phyloP scores from a whole-genome alignment of 2,113 vertebrate genomes.

The Riparia riparia region DNA sequence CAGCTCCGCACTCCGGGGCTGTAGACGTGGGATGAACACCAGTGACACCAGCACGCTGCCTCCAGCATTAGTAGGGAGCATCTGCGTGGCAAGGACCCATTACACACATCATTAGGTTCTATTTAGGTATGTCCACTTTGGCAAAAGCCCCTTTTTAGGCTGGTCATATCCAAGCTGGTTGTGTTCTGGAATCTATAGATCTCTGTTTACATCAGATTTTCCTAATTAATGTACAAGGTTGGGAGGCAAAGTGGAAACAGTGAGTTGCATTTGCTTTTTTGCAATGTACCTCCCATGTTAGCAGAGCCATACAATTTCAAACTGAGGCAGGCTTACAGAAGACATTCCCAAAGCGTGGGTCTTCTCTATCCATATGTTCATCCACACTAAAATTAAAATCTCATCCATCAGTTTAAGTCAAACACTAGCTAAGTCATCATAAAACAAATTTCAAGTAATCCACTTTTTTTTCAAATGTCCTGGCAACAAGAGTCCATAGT shows the following conservation, averaged over 20 bases:
- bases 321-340: background rate
- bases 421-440: background rate
- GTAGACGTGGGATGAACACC: fast-evolving
- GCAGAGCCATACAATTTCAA: background rate
- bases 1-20: fast-evolving
- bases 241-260: background rate
- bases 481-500: background rate
- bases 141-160: background rate
- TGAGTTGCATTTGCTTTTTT: background rate
- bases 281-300: background rate
- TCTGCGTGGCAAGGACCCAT: background rate
- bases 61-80: background rate
- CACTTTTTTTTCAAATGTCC: background rate
- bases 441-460: background rate
- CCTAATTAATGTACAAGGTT: background rate
- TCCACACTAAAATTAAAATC: background rate
- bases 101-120: background rate
- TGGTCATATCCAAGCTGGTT: background rate
- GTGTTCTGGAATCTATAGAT: background rate
- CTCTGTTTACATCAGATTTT: background rate
- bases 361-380: background rate
- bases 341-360: background rate
- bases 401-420: background rate
- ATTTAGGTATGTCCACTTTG: background rate
- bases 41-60: background rate